Conservation (phyloP, 2,797 vertebrate genomes). For the Adrianichthys oophorus region DNA sequence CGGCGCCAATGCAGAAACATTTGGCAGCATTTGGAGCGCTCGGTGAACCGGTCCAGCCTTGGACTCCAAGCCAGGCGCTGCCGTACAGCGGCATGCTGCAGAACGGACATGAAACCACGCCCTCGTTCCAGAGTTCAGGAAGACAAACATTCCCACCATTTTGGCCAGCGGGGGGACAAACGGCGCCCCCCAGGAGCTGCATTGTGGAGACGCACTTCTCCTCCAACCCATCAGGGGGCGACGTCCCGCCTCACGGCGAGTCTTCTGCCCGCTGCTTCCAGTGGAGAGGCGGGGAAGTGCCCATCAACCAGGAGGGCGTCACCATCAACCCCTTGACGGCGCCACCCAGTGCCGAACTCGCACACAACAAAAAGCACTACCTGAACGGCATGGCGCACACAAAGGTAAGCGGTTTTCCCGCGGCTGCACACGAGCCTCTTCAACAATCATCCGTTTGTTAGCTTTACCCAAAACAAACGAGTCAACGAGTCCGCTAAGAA, state of each 20-base stretch:
- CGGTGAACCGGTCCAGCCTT: conserved; percentile 32
- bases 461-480: no score
- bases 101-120: conserved; percentile 34
- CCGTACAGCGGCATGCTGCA: conserved; percentile 27
- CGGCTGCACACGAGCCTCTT: background rate
- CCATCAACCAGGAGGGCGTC: conserved; percentile 45
- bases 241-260: conserved; percentile 12
- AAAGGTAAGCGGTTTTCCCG: conserved; percentile 42
- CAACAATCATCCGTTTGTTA: no score
- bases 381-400: conserved; percentile 47
- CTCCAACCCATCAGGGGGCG: conserved; percentile 31
- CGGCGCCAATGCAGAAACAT: conserved; percentile 27
- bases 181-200: conserved; percentile 63
- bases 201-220: conserved; percentile 64
- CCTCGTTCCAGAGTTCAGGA: conserved; percentile 23
- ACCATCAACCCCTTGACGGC: conserved; percentile 41
- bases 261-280: conserved; percentile 64
- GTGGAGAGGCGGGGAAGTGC: conserved; percentile 50
- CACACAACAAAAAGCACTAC: conserved; percentile 54
- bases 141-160: conserved; percentile 43
- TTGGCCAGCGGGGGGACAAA: conserved; percentile 43
- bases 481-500: no score
- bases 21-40: conserved; percentile 21
- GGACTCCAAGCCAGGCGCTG: conserved; percentile 47
- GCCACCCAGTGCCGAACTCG: conserved; percentile 22